Percentiles rank a stretch among this genome's conserved stretches.
Conservation (phyloP, 2,113 vertebrate species). For the Tachysurus fulvidraco region DNA sequence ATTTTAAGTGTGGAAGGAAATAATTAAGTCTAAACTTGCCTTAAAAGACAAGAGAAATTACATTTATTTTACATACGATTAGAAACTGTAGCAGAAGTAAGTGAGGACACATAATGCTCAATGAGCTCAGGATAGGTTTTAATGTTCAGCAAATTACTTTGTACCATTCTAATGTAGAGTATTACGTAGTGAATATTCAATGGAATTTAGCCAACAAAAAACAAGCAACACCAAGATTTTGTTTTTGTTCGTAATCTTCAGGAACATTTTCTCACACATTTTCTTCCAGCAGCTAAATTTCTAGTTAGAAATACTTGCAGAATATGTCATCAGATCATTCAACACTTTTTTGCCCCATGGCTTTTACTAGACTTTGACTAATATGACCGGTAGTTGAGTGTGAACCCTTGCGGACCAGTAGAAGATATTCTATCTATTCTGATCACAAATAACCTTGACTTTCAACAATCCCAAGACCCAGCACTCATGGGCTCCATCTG, state of each 20-base stretch:
- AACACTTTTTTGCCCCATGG: background rate
- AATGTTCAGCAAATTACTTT: background rate
- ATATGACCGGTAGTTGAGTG: constrained; percentile 12
- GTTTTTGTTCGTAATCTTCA: background rate
- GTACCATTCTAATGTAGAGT: background rate
- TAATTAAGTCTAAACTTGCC: background rate
- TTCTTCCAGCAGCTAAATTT: background rate
- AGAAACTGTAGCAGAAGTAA: background rate
- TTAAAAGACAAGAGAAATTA: background rate
- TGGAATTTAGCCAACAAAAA: background rate
- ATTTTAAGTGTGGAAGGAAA: background rate
- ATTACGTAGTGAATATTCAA: background rate
- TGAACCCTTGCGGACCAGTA: constrained; percentile 29
- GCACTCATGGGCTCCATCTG: constrained; percentile 35
- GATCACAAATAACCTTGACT: constrained; percentile 52
- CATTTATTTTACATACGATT: background rate
- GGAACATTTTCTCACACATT: background rate
- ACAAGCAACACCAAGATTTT: background rate
- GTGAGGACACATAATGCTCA: background rate
- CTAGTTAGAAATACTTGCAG: background rate
- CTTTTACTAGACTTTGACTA: background rate
- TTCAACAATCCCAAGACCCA: constrained; percentile 25
- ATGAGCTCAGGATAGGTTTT: background rate
- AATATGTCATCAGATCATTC: constrained; percentile 20
- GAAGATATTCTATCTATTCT: constrained; percentile 9